These are phyloP conservation scores for Smittia sp. DNA, from an alignment of 2,888 invertebrate species.

Conservation along the genomic window DNA sequence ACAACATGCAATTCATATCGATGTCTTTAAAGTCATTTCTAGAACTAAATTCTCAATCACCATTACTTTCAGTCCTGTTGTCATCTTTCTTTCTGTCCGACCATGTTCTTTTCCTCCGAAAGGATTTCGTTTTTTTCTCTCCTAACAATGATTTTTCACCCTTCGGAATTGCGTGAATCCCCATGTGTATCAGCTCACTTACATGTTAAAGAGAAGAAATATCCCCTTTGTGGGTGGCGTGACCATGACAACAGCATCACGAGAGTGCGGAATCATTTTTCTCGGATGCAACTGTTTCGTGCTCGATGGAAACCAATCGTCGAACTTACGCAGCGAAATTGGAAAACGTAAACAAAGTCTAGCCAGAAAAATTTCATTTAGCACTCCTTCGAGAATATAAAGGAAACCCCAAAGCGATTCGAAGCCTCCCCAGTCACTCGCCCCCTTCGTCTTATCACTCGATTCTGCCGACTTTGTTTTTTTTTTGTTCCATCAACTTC, in stretches of 20 bases:
- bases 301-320: too few species aligned
- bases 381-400: not conserved
- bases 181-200: not conserved
- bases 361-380: not conserved
- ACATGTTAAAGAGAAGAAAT: not conserved
- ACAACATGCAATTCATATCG: too few species aligned
- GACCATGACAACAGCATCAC: not conserved
- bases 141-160: slow-evolving; percentile 19
- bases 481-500: not conserved
- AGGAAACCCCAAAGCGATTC: not conserved
- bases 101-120: not conserved
- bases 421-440: not conserved
- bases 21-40: not conserved
- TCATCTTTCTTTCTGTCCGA: not conserved
- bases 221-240: not conserved
- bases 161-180: slow-evolving; percentile 14
- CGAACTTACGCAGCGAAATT: not conserved
- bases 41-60: not conserved
- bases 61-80: not conserved
- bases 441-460: not conserved
- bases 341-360: not conserved
- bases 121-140: not conserved
- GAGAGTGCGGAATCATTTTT: not conserved
- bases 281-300: not conserved
- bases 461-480: not conserved